Base-by-base conservation (phyloP, 2,113 vertebrate genomes). In the Budorcas taxicolor region DNA sequence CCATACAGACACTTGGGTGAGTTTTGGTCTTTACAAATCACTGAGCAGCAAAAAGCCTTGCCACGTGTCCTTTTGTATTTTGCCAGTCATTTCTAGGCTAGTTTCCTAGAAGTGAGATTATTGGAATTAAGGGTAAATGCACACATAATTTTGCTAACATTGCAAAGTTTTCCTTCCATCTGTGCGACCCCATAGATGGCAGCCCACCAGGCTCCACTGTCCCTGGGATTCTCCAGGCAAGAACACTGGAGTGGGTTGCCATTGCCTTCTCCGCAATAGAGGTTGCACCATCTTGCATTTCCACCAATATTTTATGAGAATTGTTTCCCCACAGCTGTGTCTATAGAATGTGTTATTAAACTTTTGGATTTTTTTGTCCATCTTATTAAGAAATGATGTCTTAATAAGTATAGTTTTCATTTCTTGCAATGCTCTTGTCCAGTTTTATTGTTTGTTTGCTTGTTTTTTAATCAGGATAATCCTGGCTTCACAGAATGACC, bases 131-230 rank as follows among this genome's bases (percentile, higher is more conserved):
- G 2, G 23, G 17, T 40, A 76, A 90, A 76, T 17, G 6, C 6
- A 86, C 10, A 47, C 0, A 2, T 36, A 53, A 93, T 71, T 86
- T 83, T 95, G 43, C 81, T 82, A 90, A 82, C 45, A 87, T 55
- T 87, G 71, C 15, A 95, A 87, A 50, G 31, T n/a, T 64, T 12
- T 40, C 19, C 31, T 87, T 58, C 57, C 57, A 17, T 71, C 64
- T 36, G 17, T 71, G 64, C 0, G 2, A 36, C 64, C 17, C 64
- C 17, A 71, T 5, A 71, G n/a, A 21, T 0, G 0, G 64, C 64
- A 71, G 64, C n/a, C 64, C 64, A 71, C 64, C 64, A 71, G 64
- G n/a, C 8, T 71, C 64, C 17, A 0, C 64, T 9, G 17, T 71
- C n/a, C 4, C 64, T 67, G n/a, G 64, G 17, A 71, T 71, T 36